Evolutionary conservation across 2,888 invertebrate genomes (phyloP).

Genomic region (Amitus sp.): DNA sequence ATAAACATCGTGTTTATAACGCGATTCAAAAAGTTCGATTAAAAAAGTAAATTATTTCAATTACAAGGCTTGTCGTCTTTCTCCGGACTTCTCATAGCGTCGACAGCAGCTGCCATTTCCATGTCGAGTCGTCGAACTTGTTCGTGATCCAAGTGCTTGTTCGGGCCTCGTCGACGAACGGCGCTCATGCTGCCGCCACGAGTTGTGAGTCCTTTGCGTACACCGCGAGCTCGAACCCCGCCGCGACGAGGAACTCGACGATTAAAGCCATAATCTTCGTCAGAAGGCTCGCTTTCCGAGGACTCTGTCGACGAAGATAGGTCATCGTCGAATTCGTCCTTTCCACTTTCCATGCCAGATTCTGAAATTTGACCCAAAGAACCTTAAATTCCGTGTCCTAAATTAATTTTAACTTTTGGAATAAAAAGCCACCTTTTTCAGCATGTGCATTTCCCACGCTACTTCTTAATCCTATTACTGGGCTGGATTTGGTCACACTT

Average conservation of each 20-base stretch:
- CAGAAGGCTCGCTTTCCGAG: constrained; percentile 58
- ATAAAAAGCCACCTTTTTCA: constrained; percentile 39
- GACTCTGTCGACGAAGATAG: constrained; percentile 54
- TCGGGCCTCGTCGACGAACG: constrained; percentile 53
- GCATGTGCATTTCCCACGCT: constrained; percentile 11
- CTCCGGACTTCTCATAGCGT: constrained; percentile 62
- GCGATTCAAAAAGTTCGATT: no score
- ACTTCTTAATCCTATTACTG: constrained; percentile 34
- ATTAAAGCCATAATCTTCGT: constrained; percentile 61
- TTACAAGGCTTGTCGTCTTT: constrained; percentile 55
- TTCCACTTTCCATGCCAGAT: constrained; percentile 32
- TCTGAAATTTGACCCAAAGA: constrained; percentile 21
- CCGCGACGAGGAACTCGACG: constrained; percentile 55
- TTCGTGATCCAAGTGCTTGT: constrained; percentile 60
- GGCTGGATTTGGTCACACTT: constrained; percentile 30
- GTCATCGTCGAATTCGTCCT: constrained; percentile 50
- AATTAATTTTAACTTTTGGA: constrained; percentile 5
- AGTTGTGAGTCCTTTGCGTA: constrained; percentile 60
- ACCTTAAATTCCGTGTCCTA: not conserved
- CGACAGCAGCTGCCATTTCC: constrained; percentile 65
- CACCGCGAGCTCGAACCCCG: constrained; percentile 58
- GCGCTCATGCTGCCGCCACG: constrained; percentile 58
- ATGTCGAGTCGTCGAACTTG: constrained; percentile 60
- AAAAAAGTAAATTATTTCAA: no score
- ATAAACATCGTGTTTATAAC: no score